Evolutionary conservation across 2,113 vertebrate species (phyloP), one percentile per base, ranked within the genome.

Genomic region (Lagopus leucura): DNA sequence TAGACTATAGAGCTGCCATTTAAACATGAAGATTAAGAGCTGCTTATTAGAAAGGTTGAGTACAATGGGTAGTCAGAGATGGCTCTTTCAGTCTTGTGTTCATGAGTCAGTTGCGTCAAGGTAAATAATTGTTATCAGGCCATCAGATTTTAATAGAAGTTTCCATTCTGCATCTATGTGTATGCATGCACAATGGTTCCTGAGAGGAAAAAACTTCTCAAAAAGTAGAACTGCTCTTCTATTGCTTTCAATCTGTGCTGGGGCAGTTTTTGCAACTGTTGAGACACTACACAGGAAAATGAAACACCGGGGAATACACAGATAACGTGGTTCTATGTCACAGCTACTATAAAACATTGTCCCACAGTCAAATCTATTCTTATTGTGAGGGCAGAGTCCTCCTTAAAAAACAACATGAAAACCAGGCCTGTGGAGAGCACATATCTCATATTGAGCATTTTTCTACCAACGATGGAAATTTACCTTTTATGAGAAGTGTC

Each of bases 391-490:
- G 40, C 28, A 79, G 60, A n/a, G 27, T 74, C 36, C 54, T 85
- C 38, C 54, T 81, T 76, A 87, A 82, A 69, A 20, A 40, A 65
- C 4, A 45, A 50, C 4, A 5, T 18, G 78, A 86, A 16, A 32
- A 40, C 10, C 13, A 25, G 20, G 65, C 7, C 61, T 34, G 43
- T 77, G 74, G 47, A 61, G 52, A 47, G 69, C 19, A 45, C 48
- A 8, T 8, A 15, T 11, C 42, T 42, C 45, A 10, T 4, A 67
- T 0, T 18, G 24, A 77, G 25, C 36, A 47, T 61, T 81, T 74
- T 65, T 52, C 42, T 74, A 63, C 0, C 0, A n/a, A 43, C 27
- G 8, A 70, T 24, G 4, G 30, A 72, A 43, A 5, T 10, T 45
- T 34, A 75, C 11, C 50, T 64, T 70, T 47, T 30, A 10, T 19